Conservation (phyloP, 2,797 vertebrate species). For the Hephaestus fuliginosus region DNA sequence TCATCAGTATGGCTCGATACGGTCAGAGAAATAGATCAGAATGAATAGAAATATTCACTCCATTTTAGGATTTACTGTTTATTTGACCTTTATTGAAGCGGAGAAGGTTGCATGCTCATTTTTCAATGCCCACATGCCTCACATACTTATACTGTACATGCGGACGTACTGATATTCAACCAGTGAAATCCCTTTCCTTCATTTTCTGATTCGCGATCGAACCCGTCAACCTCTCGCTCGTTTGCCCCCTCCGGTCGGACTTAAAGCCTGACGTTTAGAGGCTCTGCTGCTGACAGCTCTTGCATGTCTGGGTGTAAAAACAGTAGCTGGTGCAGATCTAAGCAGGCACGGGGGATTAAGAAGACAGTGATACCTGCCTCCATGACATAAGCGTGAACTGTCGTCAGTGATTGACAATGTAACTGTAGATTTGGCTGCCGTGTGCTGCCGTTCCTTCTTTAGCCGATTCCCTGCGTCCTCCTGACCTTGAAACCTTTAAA, state of each 20-base stretch:
- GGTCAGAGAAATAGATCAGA: neutral
- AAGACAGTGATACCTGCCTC: slow-evolving; percentile 65
- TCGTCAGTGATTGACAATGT: slow-evolving; percentile 26
- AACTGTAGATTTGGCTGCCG: slow-evolving; percentile 22
- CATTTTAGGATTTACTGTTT: slow-evolving; percentile 8
- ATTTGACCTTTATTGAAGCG: slow-evolving; percentile 26
- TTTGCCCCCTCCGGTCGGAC: neutral
- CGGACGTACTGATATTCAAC: neutral
- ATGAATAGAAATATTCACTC: slow-evolving; percentile 2
- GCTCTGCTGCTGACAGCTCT: slow-evolving; percentile 55
- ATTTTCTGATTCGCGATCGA: slow-evolving; percentile 33
- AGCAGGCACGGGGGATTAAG: slow-evolving; percentile 64
- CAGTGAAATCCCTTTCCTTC: neutral
- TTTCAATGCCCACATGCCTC: slow-evolving; percentile 4
- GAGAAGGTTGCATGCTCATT: slow-evolving; percentile 34
- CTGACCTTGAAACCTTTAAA: slow-evolving; percentile 54
- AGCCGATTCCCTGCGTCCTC: neutral
- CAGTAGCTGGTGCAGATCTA: slow-evolving; percentile 60
- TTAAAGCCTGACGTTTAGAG: slow-evolving; percentile 17
- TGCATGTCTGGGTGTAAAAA: slow-evolving; percentile 61
- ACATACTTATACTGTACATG: neutral
- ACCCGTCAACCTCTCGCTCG: slow-evolving; percentile 46
- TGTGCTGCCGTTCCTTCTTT: neutral
- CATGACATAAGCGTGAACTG: slow-evolving; percentile 62
- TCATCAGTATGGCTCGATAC: neutral